Evolutionary conservation across 2,113 vertebrate genomes (phyloP).

Genomic region (Fulica atra): DNA sequence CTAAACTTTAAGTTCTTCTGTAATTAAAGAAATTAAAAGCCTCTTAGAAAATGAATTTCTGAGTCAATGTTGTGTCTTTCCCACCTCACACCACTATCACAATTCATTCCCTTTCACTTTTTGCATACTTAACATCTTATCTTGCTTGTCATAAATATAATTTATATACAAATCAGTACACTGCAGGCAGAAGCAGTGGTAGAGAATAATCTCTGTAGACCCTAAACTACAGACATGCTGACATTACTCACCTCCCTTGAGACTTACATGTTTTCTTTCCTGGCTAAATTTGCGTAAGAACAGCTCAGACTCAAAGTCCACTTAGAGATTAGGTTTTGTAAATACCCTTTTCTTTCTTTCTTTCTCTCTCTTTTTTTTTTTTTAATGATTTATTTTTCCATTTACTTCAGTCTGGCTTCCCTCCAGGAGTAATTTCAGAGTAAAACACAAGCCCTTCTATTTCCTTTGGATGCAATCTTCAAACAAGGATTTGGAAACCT

Average conservation of each 20-base stretch:
- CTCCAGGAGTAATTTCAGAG: neutral
- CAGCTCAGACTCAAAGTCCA: neutral
- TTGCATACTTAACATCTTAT: neutral
- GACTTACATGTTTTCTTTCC: neutral
- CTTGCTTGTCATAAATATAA: neutral
- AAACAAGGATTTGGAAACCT: neutral
- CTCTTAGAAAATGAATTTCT: neutral
- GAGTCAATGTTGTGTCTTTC: neutral
- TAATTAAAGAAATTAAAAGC: neutral
- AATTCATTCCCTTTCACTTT: neutral
- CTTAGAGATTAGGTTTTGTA: neutral
- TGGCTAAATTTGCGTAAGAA: neutral
- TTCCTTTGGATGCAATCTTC: neutral
- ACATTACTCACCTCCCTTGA: neutral
- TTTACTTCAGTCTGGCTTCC: neutral
- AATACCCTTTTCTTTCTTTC: neutral
- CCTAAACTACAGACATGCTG: neutral
- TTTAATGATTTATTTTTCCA: neutral
- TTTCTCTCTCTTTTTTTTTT: neutral
- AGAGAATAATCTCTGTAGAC: neutral
- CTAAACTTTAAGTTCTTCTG: neutral
- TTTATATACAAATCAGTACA: neutral
- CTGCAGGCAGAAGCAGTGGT: neutral
- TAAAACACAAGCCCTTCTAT: neutral
- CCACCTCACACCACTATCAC: neutral